phyloP scores from a whole-genome alignment of 2,113 vertebrate species.

The Rhynchomys soricoides region DNA sequence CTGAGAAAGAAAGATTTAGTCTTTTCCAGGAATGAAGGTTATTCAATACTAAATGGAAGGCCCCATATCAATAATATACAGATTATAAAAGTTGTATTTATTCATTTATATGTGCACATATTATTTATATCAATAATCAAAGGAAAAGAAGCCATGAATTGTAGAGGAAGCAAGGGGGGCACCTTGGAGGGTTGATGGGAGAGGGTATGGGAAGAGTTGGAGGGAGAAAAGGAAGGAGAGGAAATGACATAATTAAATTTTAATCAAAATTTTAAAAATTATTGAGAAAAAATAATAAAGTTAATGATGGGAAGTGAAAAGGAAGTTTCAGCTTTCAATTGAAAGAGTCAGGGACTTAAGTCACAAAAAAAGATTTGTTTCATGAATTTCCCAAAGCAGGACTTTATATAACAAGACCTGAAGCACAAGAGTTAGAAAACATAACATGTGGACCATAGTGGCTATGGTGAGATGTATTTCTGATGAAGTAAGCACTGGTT shows the following conservation, averaged over 20 bases:
- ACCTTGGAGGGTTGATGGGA: neutral
- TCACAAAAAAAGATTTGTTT: slow-evolving; percentile 40
- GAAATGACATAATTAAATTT: neutral
- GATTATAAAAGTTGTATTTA: neutral
- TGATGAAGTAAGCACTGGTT: neutral
- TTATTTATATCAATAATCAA: neutral
- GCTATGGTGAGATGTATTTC: neutral
- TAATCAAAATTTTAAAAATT: neutral
- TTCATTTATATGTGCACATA: neutral
- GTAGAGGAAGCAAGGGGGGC: neutral
- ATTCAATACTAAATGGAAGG: neutral
- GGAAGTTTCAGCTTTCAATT: neutral
- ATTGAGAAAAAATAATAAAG: neutral
- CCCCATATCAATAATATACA: neutral
- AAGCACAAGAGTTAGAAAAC: neutral
- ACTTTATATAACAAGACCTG: neutral
- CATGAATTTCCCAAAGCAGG: slow-evolving; percentile 34
- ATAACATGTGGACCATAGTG: neutral
- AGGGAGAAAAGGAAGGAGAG: neutral
- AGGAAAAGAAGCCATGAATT: neutral
- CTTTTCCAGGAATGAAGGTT: neutral
- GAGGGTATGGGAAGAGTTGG: neutral
- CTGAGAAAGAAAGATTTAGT: neutral
- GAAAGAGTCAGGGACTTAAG: slow-evolving; percentile 11
- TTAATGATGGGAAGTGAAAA: neutral